Evolutionary conservation across 1,140 invertebrate genomes (phyloP), one percentile per base, ranked within the genome.

Genomic region (Ganaspis sp.): DNA sequence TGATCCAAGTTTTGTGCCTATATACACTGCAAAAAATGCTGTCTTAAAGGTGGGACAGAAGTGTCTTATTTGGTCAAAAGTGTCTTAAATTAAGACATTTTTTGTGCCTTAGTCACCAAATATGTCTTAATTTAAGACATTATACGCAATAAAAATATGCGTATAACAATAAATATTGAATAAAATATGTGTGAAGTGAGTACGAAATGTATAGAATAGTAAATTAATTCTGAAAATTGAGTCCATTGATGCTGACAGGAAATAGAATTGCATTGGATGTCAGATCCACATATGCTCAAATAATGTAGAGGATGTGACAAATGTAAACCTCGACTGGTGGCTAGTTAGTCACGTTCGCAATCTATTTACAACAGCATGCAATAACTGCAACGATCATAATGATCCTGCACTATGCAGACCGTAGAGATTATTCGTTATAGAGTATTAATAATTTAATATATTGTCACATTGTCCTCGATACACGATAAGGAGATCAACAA

Each of bases 361-460:
- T 64, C 54, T 64, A 64, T 64, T 64, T 64, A 29, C 21, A 26
- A 26, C 54, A 9, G 19, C 53, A 54, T 19, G 19, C 19, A 54
- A 54, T 54, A 54, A 54, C 53, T 54, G 53, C 53, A 54, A 54
- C 53, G 19, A 54, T 54, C 53, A 23, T 54, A 21, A 54, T 54
- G 53, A 54, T 54, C 53, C 17, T 64, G 58, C 58, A 64, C 1
- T 64, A 29, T 64, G 58, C 26, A 29, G 23, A 29, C 58, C 58
- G 29, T 64, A 3, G 9, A 64, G 26, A 64, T 26, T 64, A 64
- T 64, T 29, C 11, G 21, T 64, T 29, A 64, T 64, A 12, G 23
- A 9, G 21, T 34, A 64, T 64, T 29, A 64, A 49, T 49, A 49
- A 49, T 49, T 15, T 49, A 49, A 64, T 64, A 64, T 64, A 23